A percentile compares a stretch with the other conserved stretches of the same genome.
phyloP scores from a whole-genome alignment of 1,140 invertebrate genomes.

The Ips nitidus region DNA sequence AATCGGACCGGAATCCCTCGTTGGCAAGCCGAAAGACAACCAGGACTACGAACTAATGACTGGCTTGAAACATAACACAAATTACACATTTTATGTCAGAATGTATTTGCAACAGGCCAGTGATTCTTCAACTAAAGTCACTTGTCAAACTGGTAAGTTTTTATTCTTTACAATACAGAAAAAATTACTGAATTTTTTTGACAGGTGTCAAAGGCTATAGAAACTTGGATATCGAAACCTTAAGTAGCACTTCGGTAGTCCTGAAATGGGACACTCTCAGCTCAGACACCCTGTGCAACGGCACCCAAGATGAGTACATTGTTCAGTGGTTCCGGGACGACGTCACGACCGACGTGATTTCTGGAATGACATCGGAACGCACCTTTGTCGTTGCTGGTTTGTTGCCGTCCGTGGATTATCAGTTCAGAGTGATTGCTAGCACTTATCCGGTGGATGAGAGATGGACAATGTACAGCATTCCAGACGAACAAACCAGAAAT shows the following conservation, averaged over 20 bases:
- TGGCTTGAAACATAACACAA: slow-evolving; percentile 63
- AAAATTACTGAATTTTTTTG: slow-evolving; percentile 27
- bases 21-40: slow-evolving; percentile 12
- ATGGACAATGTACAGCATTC: slow-evolving; percentile 35
- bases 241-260: slow-evolving; percentile 58
- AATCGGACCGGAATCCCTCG: slow-evolving; percentile 58
- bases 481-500: slow-evolving; percentile 19
- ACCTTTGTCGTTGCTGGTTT: slow-evolving; percentile 16
- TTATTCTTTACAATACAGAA: not conserved
- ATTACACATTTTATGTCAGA: slow-evolving; percentile 68
- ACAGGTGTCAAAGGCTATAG: slow-evolving; percentile 62
- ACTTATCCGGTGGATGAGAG: slow-evolving; percentile 21
- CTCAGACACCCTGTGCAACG: slow-evolving; percentile 59
- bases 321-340: slow-evolving; percentile 61
- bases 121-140: slow-evolving; percentile 62
- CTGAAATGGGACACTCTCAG: slow-evolving; percentile 63
- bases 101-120: slow-evolving; percentile 63
- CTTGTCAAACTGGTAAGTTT: slow-evolving; percentile 62
- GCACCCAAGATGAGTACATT: slow-evolving; percentile 60
- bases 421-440: slow-evolving; percentile 41
- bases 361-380: slow-evolving; percentile 12
- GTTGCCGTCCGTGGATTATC: slow-evolving; percentile 38
- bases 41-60: slow-evolving; percentile 58
- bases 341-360: slow-evolving; percentile 27
- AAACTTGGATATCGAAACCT: slow-evolving; percentile 56